phyloP scores from a whole-genome alignment of 2,797 vertebrate genomes.

The Hemibagrus guttatus region DNA sequence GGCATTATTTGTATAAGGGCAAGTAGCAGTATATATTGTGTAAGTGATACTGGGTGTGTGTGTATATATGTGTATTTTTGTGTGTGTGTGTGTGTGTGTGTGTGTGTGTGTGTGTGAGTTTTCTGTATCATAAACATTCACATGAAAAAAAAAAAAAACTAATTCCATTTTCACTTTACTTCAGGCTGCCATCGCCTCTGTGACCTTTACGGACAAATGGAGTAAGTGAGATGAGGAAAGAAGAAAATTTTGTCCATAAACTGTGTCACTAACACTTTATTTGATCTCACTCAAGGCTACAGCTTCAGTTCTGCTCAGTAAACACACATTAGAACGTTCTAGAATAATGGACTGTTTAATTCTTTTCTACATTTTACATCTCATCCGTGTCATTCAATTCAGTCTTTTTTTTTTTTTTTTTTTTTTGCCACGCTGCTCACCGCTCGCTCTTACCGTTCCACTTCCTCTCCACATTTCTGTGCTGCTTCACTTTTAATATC shows the following conservation, averaged over 20 bases:
- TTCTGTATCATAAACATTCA: conserved; percentile 16
- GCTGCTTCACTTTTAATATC: neutral
- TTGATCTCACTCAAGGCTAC: conserved; percentile 9
- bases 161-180: conserved; percentile 13
- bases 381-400: conserved; percentile 13
- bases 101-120: conserved; percentile 8
- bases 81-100: neutral
- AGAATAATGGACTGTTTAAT: conserved; percentile 45
- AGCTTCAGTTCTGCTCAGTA: conserved; percentile 12
- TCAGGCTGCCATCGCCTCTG: conserved; percentile 4
- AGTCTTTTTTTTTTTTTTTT: conserved; percentile 31
- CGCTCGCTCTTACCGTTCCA: neutral
- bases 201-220: conserved; percentile 20
- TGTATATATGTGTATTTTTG: neutral
- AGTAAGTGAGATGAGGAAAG: conserved; percentile 6
- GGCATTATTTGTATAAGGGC: neutral
- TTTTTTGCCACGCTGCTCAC: conserved; percentile 23
- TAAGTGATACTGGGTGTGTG: neutral
- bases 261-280: conserved; percentile 9
- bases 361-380: conserved; percentile 11
- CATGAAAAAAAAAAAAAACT: neutral
- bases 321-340: conserved; percentile 26
- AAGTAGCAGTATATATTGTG: neutral
- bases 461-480: conserved; percentile 2
- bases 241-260: conserved; percentile 7